phyloP scores from a whole-genome alignment of 2,113 vertebrate species.

The Mungos mungo region DNA sequence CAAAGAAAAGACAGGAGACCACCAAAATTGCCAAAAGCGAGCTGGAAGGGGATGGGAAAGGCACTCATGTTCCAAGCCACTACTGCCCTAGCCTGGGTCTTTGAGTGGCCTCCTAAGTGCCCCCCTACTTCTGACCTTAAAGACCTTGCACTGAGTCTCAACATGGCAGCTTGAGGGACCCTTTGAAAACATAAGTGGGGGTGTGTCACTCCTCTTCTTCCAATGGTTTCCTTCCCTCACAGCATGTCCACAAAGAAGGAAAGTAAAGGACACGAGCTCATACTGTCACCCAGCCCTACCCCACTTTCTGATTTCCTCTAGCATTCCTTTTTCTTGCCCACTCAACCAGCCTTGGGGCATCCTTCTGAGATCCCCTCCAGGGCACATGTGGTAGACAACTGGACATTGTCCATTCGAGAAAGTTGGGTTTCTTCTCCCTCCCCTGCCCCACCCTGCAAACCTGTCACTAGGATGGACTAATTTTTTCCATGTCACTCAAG shows the following conservation, averaged over 20 bases:
- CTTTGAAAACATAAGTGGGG: fast-evolving
- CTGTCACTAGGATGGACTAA: fast-evolving
- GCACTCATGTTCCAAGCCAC: fast-evolving
- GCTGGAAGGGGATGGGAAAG: too few relatives aligned
- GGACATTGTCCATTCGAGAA: fast-evolving
- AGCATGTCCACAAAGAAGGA: too few relatives aligned
- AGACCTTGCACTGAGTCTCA: background rate
- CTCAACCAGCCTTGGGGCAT: too few relatives aligned
- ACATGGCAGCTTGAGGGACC: background rate
- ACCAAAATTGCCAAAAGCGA: fast-evolving
- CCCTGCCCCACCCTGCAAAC: background rate
- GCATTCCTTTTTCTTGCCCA: fast-evolving
- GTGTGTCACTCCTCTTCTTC: background rate
- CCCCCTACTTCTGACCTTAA: fast-evolving
- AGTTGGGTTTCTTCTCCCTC: fast-evolving
- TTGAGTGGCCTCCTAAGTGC: too few relatives aligned
- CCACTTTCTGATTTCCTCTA: background rate
- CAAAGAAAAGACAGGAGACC: background rate
- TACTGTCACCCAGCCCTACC: background rate
- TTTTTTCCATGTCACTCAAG: fast-evolving
- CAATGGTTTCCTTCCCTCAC: background rate
- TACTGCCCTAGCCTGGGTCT: fast-evolving
- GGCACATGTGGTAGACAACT: fast-evolving
- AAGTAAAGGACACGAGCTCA: background rate
- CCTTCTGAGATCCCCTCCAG: fast-evolving